Evolutionary conservation across 1,140 invertebrate species (phyloP).

Genomic region (Orussus abietinus): DNA sequence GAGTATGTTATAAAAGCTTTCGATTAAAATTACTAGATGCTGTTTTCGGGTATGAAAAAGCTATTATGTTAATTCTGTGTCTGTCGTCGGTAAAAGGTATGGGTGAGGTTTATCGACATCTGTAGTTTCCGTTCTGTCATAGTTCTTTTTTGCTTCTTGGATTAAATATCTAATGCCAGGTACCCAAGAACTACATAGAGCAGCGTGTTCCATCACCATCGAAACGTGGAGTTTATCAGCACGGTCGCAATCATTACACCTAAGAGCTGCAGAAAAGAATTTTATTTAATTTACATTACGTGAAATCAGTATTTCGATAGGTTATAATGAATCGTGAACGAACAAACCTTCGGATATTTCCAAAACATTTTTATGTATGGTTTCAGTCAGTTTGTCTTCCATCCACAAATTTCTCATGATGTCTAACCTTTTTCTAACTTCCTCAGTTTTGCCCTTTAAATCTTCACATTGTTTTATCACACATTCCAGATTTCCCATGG

Average conservation of each 20-base stretch:
- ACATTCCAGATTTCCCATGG: conserved; percentile 31
- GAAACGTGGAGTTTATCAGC: conserved; percentile 48
- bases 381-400: conserved; percentile 42
- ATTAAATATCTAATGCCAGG: conserved; percentile 48
- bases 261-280: conserved; percentile 39
- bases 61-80: background rate
- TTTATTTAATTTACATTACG: conserved; percentile 3
- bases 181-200: conserved; percentile 50
- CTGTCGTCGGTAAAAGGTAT: background rate
- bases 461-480: conserved; percentile 28
- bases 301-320: conserved; percentile 6
- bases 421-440: conserved; percentile 44
- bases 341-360: conserved; percentile 44
- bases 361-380: conserved; percentile 37
- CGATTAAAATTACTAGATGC: conserved; percentile 4
- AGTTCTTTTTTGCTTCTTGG: conserved; percentile 33
- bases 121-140: background rate
- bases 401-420: conserved; percentile 46
- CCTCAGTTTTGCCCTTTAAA: conserved; percentile 28
- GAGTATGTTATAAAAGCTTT: background rate
- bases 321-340: no score
- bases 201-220: conserved; percentile 47
- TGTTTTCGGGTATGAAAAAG: no score
- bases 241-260: conserved; percentile 31
- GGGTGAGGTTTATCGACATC: conserved; percentile 3